phyloP scores from a whole-genome alignment of 2,113 vertebrate species.

The Piprites chloris region DNA sequence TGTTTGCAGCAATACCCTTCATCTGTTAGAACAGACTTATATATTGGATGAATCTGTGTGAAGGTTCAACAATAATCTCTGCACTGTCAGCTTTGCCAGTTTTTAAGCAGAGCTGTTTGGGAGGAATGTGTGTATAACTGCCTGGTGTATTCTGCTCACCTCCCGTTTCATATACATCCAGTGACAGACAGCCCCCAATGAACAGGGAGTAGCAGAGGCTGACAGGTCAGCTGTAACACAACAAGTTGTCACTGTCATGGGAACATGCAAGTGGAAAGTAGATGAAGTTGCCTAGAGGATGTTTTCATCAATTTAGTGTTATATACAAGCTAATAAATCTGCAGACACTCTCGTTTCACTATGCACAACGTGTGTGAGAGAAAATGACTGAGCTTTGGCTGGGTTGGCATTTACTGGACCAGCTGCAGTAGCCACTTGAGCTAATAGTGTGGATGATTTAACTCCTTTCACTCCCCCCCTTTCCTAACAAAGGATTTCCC shows the following conservation, averaged over 20 bases:
- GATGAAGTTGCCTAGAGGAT: conserved; percentile 68
- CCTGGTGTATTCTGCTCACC: conserved; percentile 38
- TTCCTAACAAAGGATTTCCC: conserved; percentile 19
- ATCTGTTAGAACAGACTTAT: not conserved
- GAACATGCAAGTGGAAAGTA: conserved; percentile 64
- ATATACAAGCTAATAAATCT: conserved; percentile 66
- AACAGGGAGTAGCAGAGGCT: conserved; percentile 57
- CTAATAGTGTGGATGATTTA: conserved; percentile 40
- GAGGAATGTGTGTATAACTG: conserved; percentile 15
- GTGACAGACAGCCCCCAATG: conserved; percentile 41
- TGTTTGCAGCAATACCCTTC: not conserved
- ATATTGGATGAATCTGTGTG: not conserved
- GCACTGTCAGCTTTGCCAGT: conserved; percentile 18
- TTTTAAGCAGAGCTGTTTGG: not conserved
- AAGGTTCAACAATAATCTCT: conserved; percentile 4
- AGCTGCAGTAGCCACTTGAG: conserved; percentile 50
- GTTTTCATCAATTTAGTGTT: conserved; percentile 67
- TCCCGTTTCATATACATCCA: conserved; percentile 21
- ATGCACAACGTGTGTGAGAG: not conserved
- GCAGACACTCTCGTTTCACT: conserved; percentile 39
- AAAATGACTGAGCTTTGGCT: conserved; percentile 46
- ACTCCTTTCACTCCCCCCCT: not conserved
- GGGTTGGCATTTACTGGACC: conserved; percentile 42
- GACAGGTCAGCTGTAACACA: conserved; percentile 68
- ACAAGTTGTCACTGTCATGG: conserved; percentile 69